Conservation (phyloP, 2,797 vertebrate genomes). For the Pipistrellus pipistrellus region DNA sequence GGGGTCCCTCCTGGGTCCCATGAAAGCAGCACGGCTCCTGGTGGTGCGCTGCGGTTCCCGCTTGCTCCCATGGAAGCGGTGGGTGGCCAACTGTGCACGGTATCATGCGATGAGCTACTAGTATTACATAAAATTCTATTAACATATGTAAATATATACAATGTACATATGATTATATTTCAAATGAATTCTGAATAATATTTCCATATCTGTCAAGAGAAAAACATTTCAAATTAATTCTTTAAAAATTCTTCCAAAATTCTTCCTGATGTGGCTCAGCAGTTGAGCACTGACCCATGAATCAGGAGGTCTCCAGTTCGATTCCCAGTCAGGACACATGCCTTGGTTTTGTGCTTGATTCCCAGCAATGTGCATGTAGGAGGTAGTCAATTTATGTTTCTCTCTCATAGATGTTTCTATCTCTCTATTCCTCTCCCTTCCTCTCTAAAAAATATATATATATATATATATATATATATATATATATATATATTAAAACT, state of each 20-base stretch:
- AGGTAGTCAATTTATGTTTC: too few relatives aligned
- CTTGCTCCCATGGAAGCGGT: too few relatives aligned
- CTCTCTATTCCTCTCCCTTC: background rate
- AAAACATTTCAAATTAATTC: slow-evolving; percentile 61
- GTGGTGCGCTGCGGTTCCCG: too few relatives aligned
- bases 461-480: background rate
- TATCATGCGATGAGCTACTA: too few relatives aligned
- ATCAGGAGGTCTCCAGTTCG: background rate
- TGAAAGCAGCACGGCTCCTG: too few relatives aligned
- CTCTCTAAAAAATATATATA: too few relatives aligned
- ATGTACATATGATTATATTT: background rate
- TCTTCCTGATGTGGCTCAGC: background rate
- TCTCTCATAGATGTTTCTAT: background rate
- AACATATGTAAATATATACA: slow-evolving; percentile 4
- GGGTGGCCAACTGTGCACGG: too few relatives aligned
- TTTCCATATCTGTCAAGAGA: slow-evolving; percentile 25
- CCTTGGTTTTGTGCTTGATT: background rate
- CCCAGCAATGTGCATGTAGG: too few relatives aligned
- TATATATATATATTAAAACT: background rate
- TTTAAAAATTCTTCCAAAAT: slow-evolving; percentile 41
- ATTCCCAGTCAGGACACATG: background rate
- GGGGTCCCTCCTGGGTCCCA: too few relatives aligned
- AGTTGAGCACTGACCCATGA: background rate
- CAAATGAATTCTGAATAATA: slow-evolving; percentile 58
- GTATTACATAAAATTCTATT: background rate